Base-by-base conservation (phyloP, 2,888 invertebrate genomes). In the Keiferia lycopersicella region DNA sequence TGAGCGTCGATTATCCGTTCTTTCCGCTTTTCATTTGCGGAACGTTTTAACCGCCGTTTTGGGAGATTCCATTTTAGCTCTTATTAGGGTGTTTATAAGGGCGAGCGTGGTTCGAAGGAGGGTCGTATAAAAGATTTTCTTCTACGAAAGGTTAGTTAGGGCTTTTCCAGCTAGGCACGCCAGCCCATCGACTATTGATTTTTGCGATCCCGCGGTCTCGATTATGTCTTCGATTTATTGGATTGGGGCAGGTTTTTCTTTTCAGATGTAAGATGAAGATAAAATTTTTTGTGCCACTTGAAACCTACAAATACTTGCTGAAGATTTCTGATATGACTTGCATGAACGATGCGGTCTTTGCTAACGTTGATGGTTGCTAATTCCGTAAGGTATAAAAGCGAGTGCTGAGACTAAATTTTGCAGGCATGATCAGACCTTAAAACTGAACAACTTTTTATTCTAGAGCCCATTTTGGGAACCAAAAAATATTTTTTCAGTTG, bases 1-100 rank as follows among this genome's bases (percentile, higher is more conserved):
- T 91, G 87, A 86, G 82, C 88, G 91, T 92, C 91, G 91, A 92
- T 91, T 91, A 91, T 88, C 88, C 86, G 86, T 81, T 85, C 75
- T 75, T 73, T 66, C 39, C 57, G 53, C 68, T 38, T 48, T n/a
- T 11, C 16, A 14, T 22, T 60, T 34, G 14, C 2, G 10, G 22
- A 60, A 60, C 26, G 60, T 2, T 16, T 0, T 45, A 60, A n/a
- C 22, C 39, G 20, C 45, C 41, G 30, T 3, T 10, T n/a, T n/a
- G 7, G 22, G 1, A 12, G 62, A 1, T n/a, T 2, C 10, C 2
- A 76, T 65, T 65, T 26, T 68, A 1, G 34, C 10, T 71, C 62
- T 62, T 81, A 77, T 64, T 0, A 0, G 0, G 0, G 1, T 0
- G 0, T 0, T 1, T 0, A 34, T 1, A 71, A 80, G 62, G 63